Conservation (phyloP, 2,113 vertebrate genomes). For the Scomber colias region DNA sequence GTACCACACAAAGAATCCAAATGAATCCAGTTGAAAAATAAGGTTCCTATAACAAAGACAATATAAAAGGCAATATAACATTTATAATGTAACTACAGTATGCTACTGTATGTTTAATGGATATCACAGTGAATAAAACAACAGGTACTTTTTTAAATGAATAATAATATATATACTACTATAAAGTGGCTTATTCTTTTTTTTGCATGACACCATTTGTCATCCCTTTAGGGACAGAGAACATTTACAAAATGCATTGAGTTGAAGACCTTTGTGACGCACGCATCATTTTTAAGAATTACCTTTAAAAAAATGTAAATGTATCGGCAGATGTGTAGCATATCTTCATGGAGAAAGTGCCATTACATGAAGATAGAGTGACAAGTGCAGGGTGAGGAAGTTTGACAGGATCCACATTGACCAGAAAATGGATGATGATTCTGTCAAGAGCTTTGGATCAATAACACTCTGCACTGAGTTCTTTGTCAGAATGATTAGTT, state of each 20-base stretch:
- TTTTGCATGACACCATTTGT: too few relatives aligned
- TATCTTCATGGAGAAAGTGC: slow-evolving; percentile 31
- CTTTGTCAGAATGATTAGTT: slow-evolving; percentile 7
- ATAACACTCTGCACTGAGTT: slow-evolving; percentile 19
- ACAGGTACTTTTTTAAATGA: too few relatives aligned
- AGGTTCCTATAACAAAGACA: background rate
- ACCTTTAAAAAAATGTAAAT: background rate
- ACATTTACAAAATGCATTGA: too few relatives aligned
- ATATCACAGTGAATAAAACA: background rate
- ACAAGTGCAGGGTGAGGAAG: slow-evolving; percentile 40
- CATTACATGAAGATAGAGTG: slow-evolving; percentile 23
- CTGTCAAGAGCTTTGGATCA: slow-evolving; percentile 36
- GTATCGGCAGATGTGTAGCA: background rate
- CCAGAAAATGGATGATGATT: slow-evolving; percentile 23
- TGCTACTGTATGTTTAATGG: background rate
- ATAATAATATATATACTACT: too few relatives aligned
- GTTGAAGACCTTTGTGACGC: too few relatives aligned
- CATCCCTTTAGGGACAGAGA: too few relatives aligned
- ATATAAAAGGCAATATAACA: too few relatives aligned
- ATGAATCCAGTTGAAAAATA: too few relatives aligned
- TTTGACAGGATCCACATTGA: slow-evolving; percentile 24
- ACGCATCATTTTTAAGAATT: too few relatives aligned
- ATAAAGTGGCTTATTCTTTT: too few relatives aligned
- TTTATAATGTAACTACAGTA: too few relatives aligned
- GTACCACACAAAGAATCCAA: too few relatives aligned